phyloP scores from a whole-genome alignment of 1,140 invertebrate genomes.

The Dolichoris vasculosae region DNA sequence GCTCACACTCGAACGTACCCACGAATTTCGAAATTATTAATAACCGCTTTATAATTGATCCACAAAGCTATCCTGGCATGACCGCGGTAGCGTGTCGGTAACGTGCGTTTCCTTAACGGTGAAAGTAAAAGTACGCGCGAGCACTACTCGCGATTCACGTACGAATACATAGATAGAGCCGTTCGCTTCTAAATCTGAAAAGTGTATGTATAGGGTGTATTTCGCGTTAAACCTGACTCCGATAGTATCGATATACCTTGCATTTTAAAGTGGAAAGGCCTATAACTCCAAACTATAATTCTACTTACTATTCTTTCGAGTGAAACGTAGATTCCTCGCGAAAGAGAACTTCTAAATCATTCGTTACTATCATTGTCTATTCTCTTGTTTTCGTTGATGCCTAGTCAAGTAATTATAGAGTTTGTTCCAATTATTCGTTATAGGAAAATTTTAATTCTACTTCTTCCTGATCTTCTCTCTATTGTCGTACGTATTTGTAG shows the following conservation, averaged over 20 bases:
- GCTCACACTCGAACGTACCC: constrained; percentile 31
- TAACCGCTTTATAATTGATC: constrained; percentile 67
- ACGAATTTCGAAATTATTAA: constrained; percentile 66
- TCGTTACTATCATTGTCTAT: too few species aligned
- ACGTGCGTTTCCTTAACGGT: constrained; percentile 67
- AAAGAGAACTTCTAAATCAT: not conserved
- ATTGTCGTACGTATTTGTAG: too few species aligned
- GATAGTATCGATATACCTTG: not conserved
- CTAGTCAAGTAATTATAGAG: too few species aligned
- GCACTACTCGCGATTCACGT: constrained; percentile 56
- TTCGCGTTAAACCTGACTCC: not conserved
- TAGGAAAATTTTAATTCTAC: too few species aligned
- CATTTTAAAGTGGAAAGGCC: not conserved
- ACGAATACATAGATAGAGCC: not conserved
- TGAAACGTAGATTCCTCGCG: not conserved
- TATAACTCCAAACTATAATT: not conserved
- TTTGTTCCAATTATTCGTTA: too few species aligned
- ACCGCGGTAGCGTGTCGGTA: constrained; percentile 51
- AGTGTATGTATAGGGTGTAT: not conserved
- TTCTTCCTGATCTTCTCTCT: too few species aligned
- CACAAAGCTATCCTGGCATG: constrained; percentile 66
- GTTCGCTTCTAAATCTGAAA: not conserved
- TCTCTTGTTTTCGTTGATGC: too few species aligned
- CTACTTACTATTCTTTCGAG: too few species aligned
- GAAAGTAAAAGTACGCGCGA: constrained; percentile 68